Evolutionary conservation across 2,797 vertebrate species (phyloP), one percentile per base, ranked within the genome.

Genomic region (Cryptoblepharus egeriae): DNA sequence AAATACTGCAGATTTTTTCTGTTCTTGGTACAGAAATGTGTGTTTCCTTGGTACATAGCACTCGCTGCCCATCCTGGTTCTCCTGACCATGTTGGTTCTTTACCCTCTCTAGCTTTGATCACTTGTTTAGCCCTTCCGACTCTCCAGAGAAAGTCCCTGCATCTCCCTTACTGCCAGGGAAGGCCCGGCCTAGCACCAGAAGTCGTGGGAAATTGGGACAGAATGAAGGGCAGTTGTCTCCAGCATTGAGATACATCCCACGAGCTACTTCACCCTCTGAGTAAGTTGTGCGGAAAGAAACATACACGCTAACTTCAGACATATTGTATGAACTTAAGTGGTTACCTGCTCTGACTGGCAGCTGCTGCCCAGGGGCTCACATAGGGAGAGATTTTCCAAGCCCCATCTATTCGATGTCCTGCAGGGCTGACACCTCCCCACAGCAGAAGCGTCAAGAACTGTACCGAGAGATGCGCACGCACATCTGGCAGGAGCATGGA

Each of bases 401-500:
- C 49, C 49, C 58, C 3, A 18, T 39, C 71, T 61, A 18, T 68
- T 6, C 12, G 9, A 2, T 75, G 11, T 67, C 10, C 58, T 24
- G 9, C 75, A 86, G 85, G 42, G 57, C 57, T 1, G 75, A 57
- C 16, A 32, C 57, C 35, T 86, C 85, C 64, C 64, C 96, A 5
- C 95, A 96, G 58, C 90, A 86, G 76, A 95, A 96, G 80, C 96
- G 93, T 86, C 94, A 91, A 84, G 97, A 97, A 85, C 87, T 96
- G 79, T 97, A 97, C 93, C 92, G 94, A 49, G 96, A 97, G 58
- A 96, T 97, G 32, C 96, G 96, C 69, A 90, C 96, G 9, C 96
- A 97, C 64, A 94, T 97, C 88, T 97, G 97, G 97, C 94, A 84
- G 79, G 90, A 90, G 55, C 94, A 97, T 80, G 96, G 97, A 39